Percentiles rank a stretch among this genome's conserved stretches.
These are phyloP conservation scores for Scaptodrosophila lebanonensis DNA, from an alignment of 1,140 invertebrate species.

Conservation along the genomic window DNA sequence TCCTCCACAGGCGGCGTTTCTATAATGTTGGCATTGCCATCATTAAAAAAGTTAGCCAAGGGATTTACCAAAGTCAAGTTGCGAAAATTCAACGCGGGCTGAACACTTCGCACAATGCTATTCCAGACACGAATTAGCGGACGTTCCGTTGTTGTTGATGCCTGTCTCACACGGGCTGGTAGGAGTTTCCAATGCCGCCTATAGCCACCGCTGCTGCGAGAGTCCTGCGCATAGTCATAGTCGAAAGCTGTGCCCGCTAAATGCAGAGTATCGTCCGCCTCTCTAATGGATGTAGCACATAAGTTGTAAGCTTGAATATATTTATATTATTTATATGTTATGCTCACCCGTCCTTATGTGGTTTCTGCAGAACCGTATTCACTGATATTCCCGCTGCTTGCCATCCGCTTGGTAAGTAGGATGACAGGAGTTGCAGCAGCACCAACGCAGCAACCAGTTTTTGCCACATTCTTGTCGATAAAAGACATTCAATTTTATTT, in stretches of 20 bases:
- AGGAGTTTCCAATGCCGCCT: conserved; percentile 29
- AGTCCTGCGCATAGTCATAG: neutral
- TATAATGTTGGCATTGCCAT: conserved; percentile 57
- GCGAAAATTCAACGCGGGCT: conserved; percentile 44
- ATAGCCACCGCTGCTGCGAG: conserved; percentile 18
- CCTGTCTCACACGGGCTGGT: conserved; percentile 21
- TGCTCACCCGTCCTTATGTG: no score
- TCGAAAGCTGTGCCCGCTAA: conserved; percentile 6
- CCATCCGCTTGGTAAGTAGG: no score
- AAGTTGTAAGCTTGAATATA: no score
- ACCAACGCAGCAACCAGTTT: no score
- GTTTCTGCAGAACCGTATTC: no score
- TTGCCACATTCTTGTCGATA: no score
- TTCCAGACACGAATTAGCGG: conserved; percentile 64
- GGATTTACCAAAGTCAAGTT: conserved; percentile 71
- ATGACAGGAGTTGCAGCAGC: no score
- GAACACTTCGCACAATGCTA: conserved; percentile 62
- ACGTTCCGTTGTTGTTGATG: conserved; percentile 39
- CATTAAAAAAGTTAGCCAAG: conserved; percentile 57
- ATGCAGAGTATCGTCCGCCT: conserved; percentile 16
- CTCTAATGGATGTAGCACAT: no score
- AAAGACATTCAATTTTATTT: no score
- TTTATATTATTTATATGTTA: no score
- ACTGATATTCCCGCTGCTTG: no score
- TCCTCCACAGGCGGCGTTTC: conserved; percentile 49